Evolutionary conservation across 2,797 vertebrate genomes (phyloP), one percentile per base, ranked within the genome.

Genomic region (Nothura maculosa): DNA sequence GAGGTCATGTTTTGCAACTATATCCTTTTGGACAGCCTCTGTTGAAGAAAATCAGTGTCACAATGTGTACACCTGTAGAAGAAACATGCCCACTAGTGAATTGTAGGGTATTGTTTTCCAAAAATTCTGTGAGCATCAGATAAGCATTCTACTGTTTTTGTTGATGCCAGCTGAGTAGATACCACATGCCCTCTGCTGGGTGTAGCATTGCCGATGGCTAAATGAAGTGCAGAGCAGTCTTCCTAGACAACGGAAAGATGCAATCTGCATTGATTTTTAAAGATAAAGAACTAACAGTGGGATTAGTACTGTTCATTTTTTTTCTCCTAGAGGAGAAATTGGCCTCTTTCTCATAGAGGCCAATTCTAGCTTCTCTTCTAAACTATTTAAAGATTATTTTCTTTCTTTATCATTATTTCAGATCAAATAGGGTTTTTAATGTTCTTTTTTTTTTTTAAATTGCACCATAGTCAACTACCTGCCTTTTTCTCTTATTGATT

Each of bases 41-140:
- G 9, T 30, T 36, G 30, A 92, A 47, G 54, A 52, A 90, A 90
- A 93, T 75, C 70, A 52, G 9, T 86, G 32, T 11, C 50, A 66
- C 34, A 48, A 38, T 58, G 20, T 45, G 30, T 15, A 13, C 14
- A 68, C 18, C 38, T n/a, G 60, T 89, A 70, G 57, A 90, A 85
- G 55, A 47, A 92, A 48, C 32, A 28, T 30, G 38, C 63, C 77
- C 63, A 21, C 80, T 83, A 89, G 91, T 87, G 81, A 96, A 91
- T 93, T 95, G 24, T 68, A 89, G 78, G 84, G 50, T 80, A 95
- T 66, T 64, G 32, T 81, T 94, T 87, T 81, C 62, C 72, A 63
- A 76, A 94, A 93, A 79, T 68, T 81, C 28, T 54, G 38, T 64
- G 92, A 96, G 76, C 68, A 81, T 77, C 74, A 90, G 83, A 96